A percentile compares a stretch with the other conserved stretches of the same genome.
These are phyloP conservation scores for Neoscelio sp. DNA, from an alignment of 2,888 invertebrate genomes.

Conservation along the genomic window DNA sequence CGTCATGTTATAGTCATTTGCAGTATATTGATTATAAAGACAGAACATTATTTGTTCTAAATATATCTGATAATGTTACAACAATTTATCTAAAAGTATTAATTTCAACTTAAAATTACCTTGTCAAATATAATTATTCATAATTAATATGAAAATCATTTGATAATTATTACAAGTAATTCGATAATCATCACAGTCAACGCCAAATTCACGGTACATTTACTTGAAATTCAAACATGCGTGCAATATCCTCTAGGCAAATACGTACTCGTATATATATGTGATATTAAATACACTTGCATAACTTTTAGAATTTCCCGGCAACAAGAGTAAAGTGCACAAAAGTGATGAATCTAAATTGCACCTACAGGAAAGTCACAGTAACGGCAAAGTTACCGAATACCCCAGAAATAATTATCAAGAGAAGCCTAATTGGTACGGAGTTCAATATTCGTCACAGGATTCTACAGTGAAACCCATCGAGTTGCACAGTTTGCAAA, in stretches of 20 bases:
- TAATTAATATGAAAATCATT: too few relatives aligned
- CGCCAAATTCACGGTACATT: conserved; percentile 15
- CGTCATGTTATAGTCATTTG: too few relatives aligned
- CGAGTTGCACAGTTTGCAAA: conserved; percentile 27
- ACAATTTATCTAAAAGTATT: too few relatives aligned
- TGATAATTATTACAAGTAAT: neutral
- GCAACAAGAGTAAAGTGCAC: conserved; percentile 71
- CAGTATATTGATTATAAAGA: too few relatives aligned
- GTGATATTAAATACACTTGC: conserved; percentile 16
- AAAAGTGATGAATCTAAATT: conserved; percentile 69
- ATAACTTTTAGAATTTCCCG: conserved; percentile 70
- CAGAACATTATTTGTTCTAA: too few relatives aligned
- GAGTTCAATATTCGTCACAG: conserved; percentile 5
- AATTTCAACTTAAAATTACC: too few relatives aligned
- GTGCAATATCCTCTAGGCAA: conserved; percentile 6
- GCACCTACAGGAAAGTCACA: conserved; percentile 10
- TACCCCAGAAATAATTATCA: conserved; percentile 23
- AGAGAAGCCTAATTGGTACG: conserved; percentile 27
- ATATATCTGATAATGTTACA: too few relatives aligned
- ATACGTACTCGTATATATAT: conserved; percentile 6
- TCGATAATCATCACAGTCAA: conserved; percentile 2
- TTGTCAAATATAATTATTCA: too few relatives aligned
- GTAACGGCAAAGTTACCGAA: conserved; percentile 34
- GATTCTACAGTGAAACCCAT: conserved; percentile 1
- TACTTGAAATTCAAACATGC: neutral